phyloP scores from a whole-genome alignment of 2,797 vertebrate species.

The Odontamblyopus lacepedii region DNA sequence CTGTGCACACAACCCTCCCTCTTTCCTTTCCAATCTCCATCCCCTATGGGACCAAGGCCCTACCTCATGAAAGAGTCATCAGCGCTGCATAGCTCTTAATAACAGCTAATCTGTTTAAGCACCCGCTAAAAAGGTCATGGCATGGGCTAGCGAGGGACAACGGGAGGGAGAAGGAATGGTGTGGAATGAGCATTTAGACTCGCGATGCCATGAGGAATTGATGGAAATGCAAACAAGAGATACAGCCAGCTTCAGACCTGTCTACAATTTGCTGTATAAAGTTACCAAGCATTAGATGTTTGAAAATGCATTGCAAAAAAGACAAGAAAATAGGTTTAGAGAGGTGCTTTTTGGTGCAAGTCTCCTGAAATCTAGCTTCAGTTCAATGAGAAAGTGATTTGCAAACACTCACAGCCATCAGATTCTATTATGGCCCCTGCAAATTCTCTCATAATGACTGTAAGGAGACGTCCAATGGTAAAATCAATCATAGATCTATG shows the following conservation, averaged over 20 bases:
- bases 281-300: constrained; percentile 6
- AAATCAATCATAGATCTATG: constrained; percentile 78
- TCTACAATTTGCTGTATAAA: constrained; percentile 25
- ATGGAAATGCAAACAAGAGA: constrained; percentile 4
- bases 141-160: constrained; percentile 53
- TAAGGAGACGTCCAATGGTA: constrained; percentile 68
- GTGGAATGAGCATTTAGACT: constrained; percentile 56
- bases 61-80: constrained; percentile 78
- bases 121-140: constrained; percentile 77
- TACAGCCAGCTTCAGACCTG: constrained; percentile 11
- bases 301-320: constrained; percentile 19
- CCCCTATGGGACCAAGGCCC: constrained; percentile 39
- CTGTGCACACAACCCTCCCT: constrained; percentile 25
- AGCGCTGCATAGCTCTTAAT: constrained; percentile 73
- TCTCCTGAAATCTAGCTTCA: constrained; percentile 49
- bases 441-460: constrained; percentile 75
- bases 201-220: constrained; percentile 30
- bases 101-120: constrained; percentile 81
- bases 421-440: constrained; percentile 68
- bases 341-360: constrained; percentile 30
- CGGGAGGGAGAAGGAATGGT: constrained; percentile 45
- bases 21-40: constrained; percentile 39
- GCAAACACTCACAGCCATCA: constrained; percentile 75
- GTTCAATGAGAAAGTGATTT: constrained; percentile 78
- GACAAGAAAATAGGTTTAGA: constrained; percentile 23